Percentiles rank a stretch among this genome's conserved stretches.
These are phyloP conservation scores for Argentina silus DNA, from an alignment of 2,797 vertebrate genomes.

Conservation along the genomic window DNA sequence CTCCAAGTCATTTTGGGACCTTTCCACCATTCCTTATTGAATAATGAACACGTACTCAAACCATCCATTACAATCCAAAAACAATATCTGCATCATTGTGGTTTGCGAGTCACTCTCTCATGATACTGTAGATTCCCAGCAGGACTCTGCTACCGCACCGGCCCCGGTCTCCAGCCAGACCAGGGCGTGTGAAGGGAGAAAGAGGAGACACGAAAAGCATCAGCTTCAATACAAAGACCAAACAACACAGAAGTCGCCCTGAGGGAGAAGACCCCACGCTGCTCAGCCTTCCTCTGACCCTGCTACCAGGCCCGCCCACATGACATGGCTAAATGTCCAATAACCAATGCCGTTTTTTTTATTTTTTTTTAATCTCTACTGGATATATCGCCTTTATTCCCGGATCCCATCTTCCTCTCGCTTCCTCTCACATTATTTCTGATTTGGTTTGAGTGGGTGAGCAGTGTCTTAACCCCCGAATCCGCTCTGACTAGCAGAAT, in stretches of 20 bases:
- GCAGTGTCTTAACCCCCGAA: not conserved
- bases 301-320: conserved; percentile 21
- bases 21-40: not conserved
- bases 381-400: not conserved
- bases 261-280: conserved; percentile 56
- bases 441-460: not conserved
- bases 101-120: not conserved
- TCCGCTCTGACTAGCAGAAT: not conserved
- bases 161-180: conserved; percentile 32
- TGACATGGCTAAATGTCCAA: conserved; percentile 5
- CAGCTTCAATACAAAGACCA: conserved; percentile 43
- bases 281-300: conserved; percentile 64
- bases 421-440: not conserved
- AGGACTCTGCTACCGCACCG: conserved; percentile 12
- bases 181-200: conserved; percentile 34
- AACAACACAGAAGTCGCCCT: conserved; percentile 46
- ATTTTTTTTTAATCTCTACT: not conserved
- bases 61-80: conserved; percentile 5
- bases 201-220: conserved; percentile 33
- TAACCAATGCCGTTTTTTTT: not conserved
- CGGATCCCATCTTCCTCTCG: not conserved
- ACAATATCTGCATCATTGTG: not conserved
- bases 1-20: too few relatives aligned
- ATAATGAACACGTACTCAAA: conserved; percentile 9
- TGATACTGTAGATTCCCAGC: not conserved